Evolutionary conservation across 2,888 invertebrate species (phyloP), one percentile per base, ranked within the genome.

Genomic region (Tinea semifulvella): DNA sequence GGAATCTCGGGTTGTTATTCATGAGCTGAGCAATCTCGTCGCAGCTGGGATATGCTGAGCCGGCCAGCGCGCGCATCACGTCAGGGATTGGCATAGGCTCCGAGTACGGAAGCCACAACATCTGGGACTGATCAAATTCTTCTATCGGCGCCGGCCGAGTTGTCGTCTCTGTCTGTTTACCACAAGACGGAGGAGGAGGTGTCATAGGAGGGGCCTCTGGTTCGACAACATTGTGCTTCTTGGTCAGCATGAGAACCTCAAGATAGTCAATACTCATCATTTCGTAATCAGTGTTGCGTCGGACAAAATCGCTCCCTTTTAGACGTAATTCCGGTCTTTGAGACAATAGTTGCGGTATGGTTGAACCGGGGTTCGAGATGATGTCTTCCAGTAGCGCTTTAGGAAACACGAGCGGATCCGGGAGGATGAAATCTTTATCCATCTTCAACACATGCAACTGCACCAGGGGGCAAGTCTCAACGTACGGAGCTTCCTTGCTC

Each of bases 391-490:
- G 68, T 55, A 86, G 85, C 56, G 90, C 88, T 68, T 90, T 89
- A 43, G 93, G 93, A 49, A 93, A 88, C 48, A 93, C 67, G 56
- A 93, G 80, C 7, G 92, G 92, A 77, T 93, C 92, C 31, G 92
- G 92, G 59, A 93, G 85, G 61, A 88, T 85, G 57, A 89, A 84
- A 51, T 86, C 85, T 5, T 86, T 80, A 55, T 87, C 88, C 40
- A 82, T 79, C 48, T 89, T 82, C 17, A 93, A 74, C 58, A 87
- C 82, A 52, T 88, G 86, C 6, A 92, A 72, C 59, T 93, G 92
- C 47, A 86, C 86, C 4, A 91, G 60, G 0, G 92, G 88, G 59
- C 84, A 84, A n/a, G 77, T 79, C 54, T 85, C 85, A 14, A 60
- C 56, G 27, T 55, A 50, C 43, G 56, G 44, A n/a, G n/a, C n/a